phyloP scores from a whole-genome alignment of 2,797 vertebrate genomes.

The Rhincodon typus region DNA sequence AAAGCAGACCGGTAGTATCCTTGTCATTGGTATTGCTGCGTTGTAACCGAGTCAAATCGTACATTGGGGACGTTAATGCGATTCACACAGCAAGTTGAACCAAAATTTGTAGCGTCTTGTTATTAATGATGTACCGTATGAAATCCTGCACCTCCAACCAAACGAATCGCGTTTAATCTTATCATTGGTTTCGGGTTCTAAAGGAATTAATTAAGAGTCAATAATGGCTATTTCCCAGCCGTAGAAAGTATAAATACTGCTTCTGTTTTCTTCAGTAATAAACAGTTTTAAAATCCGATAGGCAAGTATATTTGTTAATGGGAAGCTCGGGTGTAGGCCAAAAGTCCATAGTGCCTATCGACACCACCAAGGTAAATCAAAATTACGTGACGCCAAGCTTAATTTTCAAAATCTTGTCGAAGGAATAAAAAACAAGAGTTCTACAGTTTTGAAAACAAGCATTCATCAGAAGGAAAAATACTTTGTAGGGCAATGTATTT shows the following conservation, averaged over 20 bases:
- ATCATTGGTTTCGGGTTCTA: neutral
- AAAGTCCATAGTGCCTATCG: neutral
- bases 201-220: neutral
- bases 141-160: neutral
- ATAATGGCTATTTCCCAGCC: neutral
- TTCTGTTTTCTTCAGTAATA: neutral
- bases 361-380: neutral
- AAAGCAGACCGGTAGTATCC: constrained; percentile 27
- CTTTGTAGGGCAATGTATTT: neutral
- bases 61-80: neutral
- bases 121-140: neutral
- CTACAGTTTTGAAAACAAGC: neutral
- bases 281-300: neutral
- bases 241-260: neutral
- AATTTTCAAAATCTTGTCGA: neutral
- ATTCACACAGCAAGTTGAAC: neutral
- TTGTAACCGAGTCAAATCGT: neutral
- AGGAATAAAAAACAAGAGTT: neutral
- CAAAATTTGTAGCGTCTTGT: neutral
- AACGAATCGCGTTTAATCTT: neutral
- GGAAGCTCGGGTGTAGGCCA: neutral
- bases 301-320: neutral
- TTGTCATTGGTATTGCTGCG: neutral
- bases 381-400: neutral
- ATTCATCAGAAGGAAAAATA: neutral